phyloP scores from a whole-genome alignment of 2,797 vertebrate genomes.

The Scomberomorus guttatus region DNA sequence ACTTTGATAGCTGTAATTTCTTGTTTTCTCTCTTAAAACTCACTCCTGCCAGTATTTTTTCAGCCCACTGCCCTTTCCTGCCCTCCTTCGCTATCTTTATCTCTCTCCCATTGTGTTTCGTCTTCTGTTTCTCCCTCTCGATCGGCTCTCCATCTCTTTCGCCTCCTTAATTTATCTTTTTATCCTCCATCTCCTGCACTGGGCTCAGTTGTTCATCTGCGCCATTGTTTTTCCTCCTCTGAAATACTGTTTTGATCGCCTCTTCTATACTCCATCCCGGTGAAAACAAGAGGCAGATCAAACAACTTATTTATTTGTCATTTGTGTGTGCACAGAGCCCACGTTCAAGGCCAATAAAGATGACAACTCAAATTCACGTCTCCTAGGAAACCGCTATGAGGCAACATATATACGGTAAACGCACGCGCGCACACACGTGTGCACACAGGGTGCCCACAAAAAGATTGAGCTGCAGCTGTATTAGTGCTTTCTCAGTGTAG shows the following conservation, averaged over 20 bases:
- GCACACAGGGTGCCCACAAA: neutral
- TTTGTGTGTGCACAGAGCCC: conserved; percentile 31
- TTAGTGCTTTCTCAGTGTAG: neutral
- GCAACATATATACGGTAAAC: neutral
- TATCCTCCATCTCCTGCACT: conserved; percentile 39
- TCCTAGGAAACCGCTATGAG: neutral
- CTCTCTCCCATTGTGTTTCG: conserved; percentile 50
- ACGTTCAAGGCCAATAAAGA: conserved; percentile 45
- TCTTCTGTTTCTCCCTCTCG: conserved; percentile 25
- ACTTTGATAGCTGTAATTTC: conserved; percentile 39
- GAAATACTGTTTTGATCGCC: conserved; percentile 60
- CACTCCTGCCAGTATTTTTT: conserved; percentile 28
- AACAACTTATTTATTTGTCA: conserved; percentile 50
- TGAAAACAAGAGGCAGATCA: conserved; percentile 56
- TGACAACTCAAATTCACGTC: conserved; percentile 36
- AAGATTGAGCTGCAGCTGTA: neutral
- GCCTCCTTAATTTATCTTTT: conserved; percentile 50
- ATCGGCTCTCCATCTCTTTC: conserved; percentile 42
- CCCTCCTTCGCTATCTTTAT: conserved; percentile 49
- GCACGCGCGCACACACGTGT: neutral
- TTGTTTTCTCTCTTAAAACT: conserved; percentile 48
- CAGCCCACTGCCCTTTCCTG: conserved; percentile 35
- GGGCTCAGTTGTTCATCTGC: conserved; percentile 47
- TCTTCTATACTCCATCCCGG: conserved; percentile 10
- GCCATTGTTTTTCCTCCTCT: conserved; percentile 42